Percentiles rank a stretch among this genome's conserved stretches.
These are phyloP conservation scores for Campylorhamphus procurvoides DNA, from an alignment of 2,113 vertebrate genomes.

Conservation along the genomic window DNA sequence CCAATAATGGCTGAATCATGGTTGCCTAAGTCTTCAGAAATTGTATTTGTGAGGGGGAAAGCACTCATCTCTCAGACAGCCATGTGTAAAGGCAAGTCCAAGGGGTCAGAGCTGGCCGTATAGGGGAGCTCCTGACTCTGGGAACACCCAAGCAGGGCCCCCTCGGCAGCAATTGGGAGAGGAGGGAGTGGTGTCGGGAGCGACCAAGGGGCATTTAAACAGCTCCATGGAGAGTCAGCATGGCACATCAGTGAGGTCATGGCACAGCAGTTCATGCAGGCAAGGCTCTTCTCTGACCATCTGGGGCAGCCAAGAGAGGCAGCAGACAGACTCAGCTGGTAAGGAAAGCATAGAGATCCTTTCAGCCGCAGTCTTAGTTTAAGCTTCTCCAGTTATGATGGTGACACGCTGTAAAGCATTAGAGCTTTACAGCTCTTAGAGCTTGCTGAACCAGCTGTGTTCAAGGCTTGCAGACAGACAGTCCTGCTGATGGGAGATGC, in stretches of 20 bases:
- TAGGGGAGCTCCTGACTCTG: neutral
- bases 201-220: neutral
- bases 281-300: neutral
- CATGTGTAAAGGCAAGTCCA: neutral
- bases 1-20: neutral
- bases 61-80: neutral
- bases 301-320: neutral
- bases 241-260: neutral
- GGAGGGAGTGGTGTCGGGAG: neutral
- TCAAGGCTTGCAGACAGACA: neutral
- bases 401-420: neutral
- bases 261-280: neutral
- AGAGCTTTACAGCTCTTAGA: neutral
- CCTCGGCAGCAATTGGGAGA: neutral
- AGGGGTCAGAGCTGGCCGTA: neutral
- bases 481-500: neutral
- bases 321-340: neutral
- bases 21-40: neutral
- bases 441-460: neutral
- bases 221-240: neutral
- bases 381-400: neutral
- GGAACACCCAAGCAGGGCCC: neutral
- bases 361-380: neutral
- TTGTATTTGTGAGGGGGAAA: fast-evolving
- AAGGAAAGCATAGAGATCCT: neutral